Conservation (phyloP, 2,113 vertebrate species). For the Pteronura brasiliensis region DNA sequence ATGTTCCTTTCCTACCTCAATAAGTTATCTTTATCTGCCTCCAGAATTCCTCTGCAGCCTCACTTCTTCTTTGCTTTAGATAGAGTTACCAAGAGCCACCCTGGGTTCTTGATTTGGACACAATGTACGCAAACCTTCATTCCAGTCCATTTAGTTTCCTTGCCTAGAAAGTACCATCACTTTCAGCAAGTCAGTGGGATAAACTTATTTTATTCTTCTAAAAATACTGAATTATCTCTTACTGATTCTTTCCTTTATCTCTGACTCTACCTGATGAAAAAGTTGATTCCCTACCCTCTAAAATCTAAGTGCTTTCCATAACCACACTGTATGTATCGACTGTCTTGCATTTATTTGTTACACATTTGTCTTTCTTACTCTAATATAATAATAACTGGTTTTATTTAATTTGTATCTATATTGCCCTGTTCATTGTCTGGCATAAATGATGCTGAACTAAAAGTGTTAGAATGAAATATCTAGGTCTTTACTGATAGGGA, state of each 20-base stretch:
- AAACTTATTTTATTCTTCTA: neutral
- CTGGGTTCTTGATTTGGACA: neutral
- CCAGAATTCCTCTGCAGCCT: neutral
- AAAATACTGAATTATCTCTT: neutral
- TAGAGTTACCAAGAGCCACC: neutral
- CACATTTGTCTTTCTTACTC: neutral
- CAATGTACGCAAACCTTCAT: neutral
- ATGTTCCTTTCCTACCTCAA: neutral
- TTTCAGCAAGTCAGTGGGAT: neutral
- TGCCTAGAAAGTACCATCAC: neutral
- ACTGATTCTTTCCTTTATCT: neutral
- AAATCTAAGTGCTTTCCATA: neutral
- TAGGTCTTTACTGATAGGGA: neutral
- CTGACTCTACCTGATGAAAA: neutral
- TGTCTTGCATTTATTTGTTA: neutral
- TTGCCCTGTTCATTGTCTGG: neutral
- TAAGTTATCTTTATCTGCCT: neutral
- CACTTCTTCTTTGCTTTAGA: neutral
- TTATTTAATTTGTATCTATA: neutral
- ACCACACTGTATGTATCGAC: neutral
- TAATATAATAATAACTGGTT: neutral
- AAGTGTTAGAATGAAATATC: neutral
- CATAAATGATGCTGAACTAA: neutral
- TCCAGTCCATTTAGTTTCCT: neutral
- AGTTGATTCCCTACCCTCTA: neutral